phyloP scores from a whole-genome alignment of 2,797 vertebrate genomes.

The Florisuga fusca region DNA sequence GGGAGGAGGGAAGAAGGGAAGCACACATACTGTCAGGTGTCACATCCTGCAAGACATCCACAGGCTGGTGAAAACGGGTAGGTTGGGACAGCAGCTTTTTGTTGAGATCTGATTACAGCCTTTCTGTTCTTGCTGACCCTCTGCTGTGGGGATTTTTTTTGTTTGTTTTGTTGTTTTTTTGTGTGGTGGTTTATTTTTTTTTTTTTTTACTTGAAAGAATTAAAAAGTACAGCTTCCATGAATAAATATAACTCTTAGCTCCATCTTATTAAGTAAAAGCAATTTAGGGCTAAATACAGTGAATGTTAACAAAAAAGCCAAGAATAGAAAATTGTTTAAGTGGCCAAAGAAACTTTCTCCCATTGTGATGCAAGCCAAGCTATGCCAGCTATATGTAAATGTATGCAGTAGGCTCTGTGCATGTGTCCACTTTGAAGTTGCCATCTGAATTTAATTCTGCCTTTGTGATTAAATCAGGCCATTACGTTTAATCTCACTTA shows the following conservation, averaged over 20 bases:
- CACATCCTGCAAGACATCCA: not conserved
- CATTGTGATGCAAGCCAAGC: slow-evolving; percentile 81
- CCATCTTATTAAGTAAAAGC: slow-evolving; percentile 76
- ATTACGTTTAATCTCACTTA: slow-evolving; percentile 99
- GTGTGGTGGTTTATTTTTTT: not conserved
- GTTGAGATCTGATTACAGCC: slow-evolving; percentile 57
- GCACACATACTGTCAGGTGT: not conserved
- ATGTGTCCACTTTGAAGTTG: slow-evolving; percentile 93
- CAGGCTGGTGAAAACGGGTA: not conserved
- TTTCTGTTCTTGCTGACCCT: slow-evolving; percentile 64
- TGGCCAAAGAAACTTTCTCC: slow-evolving; percentile 90
- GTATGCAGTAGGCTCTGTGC: slow-evolving; percentile 84
- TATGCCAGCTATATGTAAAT: slow-evolving; percentile 99
- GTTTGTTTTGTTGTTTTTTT: not conserved
- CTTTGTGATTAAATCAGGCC: slow-evolving; percentile 95
- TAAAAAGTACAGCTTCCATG: slow-evolving; percentile 74
- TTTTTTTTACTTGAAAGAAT: slow-evolving; percentile 68
- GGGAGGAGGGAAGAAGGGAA: not conserved
- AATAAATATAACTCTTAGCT: slow-evolving; percentile 79
- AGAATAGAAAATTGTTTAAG: slow-evolving; percentile 86
- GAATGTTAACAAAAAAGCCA: slow-evolving; percentile 74
- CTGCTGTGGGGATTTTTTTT: not conserved
- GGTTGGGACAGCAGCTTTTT: not conserved
- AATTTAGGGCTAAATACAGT: slow-evolving; percentile 81
- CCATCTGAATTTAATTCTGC: slow-evolving; percentile 88